Percentiles rank a stretch among this genome's conserved stretches.
Evolutionary conservation across 2,113 vertebrate species (phyloP).

Genomic region (Cromileptes altivelis): DNA sequence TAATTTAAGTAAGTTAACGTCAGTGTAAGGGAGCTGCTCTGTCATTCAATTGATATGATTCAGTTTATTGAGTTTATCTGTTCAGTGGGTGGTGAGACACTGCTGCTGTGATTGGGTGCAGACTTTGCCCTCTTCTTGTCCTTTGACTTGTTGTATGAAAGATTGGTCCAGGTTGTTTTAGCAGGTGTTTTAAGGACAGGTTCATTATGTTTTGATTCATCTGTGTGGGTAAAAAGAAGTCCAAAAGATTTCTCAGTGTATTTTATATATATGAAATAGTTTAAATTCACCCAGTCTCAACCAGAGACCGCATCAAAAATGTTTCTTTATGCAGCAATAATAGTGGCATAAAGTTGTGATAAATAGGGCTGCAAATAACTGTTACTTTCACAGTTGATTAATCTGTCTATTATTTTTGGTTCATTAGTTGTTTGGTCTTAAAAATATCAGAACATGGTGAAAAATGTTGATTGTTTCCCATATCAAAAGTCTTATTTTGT

Average conservation of each 20-base stretch:
- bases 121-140: constrained; percentile 44
- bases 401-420: no score
- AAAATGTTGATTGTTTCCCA: no score
- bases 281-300: neutral
- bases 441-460: no score
- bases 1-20: neutral
- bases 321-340: neutral
- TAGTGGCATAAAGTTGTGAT: neutral
- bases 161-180: neutral
- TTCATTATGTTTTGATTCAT: neutral
- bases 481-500: no score
- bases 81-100: neutral
- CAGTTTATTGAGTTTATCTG: constrained; percentile 37
- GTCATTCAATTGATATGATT: neutral
- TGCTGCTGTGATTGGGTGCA: neutral
- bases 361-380: no score
- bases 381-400: no score
- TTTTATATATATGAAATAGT: neutral
- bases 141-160: neutral
- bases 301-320: neutral
- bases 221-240: neutral
- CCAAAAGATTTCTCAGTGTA: neutral
- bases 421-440: no score
- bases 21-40: neutral
- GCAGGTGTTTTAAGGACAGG: neutral